phyloP scores from a whole-genome alignment of 2,888 invertebrate genomes.

The Sesia bembeciformis region DNA sequence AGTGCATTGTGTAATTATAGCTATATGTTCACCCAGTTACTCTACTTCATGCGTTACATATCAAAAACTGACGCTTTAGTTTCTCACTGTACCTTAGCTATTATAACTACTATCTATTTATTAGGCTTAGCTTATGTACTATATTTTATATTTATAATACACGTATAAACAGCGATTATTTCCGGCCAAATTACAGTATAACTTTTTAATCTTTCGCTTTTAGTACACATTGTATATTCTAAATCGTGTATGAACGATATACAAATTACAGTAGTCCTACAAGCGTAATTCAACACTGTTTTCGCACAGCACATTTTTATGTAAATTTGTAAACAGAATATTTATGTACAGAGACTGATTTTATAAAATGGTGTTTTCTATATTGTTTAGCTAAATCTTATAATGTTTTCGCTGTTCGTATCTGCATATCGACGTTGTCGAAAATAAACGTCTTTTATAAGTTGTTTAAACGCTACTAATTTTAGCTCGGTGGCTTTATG shows the following conservation, averaged over 20 bases:
- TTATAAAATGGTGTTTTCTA: conserved; percentile 6
- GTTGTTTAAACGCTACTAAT: too few species aligned
- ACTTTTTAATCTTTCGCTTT: background rate
- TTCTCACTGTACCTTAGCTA: background rate
- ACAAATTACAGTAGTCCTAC: background rate
- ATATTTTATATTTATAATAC: background rate
- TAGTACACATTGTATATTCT: too few species aligned
- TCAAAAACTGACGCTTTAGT: background rate
- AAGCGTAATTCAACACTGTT: background rate
- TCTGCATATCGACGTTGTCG: background rate
- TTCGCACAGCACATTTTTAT: background rate
- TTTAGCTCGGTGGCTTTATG: too few species aligned
- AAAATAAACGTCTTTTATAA: too few species aligned
- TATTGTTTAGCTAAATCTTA: background rate
- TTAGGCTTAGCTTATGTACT: background rate
- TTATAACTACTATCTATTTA: background rate
- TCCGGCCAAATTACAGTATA: background rate
- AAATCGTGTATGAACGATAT: too few species aligned
- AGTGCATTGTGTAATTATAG: too few species aligned
- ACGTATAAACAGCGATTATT: background rate
- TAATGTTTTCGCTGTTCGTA: background rate
- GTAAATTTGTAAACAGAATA: conserved; percentile 26
- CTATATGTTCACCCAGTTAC: background rate
- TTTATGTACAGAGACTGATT: conserved; percentile 31
- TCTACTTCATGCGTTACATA: background rate